Evolutionary conservation across 1,140 invertebrate species (phyloP).

Genomic region (Ptiloglossa arizonensis): DNA sequence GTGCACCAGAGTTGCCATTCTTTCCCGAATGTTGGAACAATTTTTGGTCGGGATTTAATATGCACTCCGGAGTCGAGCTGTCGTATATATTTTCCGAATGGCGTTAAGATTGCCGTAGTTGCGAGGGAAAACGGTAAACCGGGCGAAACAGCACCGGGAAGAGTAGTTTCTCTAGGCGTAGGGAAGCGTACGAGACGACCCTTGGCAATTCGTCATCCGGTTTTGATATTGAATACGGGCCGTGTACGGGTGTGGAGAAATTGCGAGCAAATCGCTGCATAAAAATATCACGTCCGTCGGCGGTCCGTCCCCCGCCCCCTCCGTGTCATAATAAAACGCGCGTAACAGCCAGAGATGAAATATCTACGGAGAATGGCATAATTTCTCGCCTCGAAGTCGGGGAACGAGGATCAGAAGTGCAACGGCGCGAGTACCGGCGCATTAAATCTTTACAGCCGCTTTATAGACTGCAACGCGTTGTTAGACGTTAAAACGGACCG

Average conservation of each 20-base stretch:
- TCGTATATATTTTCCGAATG: constrained; percentile 23
- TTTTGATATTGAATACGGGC: constrained; percentile 36
- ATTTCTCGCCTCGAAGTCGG: neutral
- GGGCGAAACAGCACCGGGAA: neutral
- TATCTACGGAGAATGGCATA: neutral
- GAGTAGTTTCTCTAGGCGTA: constrained; percentile 5
- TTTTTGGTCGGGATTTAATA: constrained; percentile 43
- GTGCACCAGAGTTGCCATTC: neutral
- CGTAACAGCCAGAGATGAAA: neutral
- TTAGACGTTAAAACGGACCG: neutral
- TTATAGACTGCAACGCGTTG: neutral
- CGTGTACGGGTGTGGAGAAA: neutral
- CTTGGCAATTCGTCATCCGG: constrained; percentile 31
- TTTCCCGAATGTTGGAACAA: neutral
- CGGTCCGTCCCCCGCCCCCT: too few species aligned
- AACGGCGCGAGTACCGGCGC: too few species aligned
- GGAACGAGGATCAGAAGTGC: neutral
- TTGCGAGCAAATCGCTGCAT: constrained; percentile 13
- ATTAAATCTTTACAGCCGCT: neutral
- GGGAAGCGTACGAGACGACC: constrained; percentile 18
- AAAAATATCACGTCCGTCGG: neutral
- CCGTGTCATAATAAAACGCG: neutral
- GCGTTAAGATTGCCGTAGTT: constrained; percentile 6
- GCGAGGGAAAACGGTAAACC: constrained; percentile 11
- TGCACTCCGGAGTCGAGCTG: neutral